These are phyloP conservation scores for Ectemnius continuus DNA, from an alignment of 2,888 invertebrate species.

Conservation along the genomic window DNA sequence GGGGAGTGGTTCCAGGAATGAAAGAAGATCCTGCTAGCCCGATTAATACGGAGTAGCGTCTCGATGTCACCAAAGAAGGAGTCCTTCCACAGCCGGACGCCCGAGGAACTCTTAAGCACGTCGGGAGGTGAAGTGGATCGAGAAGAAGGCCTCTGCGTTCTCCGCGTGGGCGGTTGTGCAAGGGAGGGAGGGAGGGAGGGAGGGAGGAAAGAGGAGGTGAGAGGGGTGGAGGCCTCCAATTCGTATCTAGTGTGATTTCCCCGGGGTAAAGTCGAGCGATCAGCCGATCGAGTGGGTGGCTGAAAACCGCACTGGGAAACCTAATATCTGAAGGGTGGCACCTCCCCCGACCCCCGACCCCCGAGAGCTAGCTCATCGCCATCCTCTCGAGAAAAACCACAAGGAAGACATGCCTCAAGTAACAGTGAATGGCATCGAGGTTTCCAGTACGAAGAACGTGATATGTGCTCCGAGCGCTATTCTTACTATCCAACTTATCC, in stretches of 20 bases:
- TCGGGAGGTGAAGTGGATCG: conserved; percentile 40
- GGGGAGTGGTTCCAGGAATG: conserved; percentile 48
- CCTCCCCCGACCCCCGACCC: conserved; percentile 39
- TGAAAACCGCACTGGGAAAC: conserved; percentile 77
- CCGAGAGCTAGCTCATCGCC: no score
- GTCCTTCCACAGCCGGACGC: no score
- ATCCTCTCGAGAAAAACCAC: no score
- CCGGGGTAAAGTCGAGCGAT: conserved; percentile 75
- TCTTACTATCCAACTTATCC: no score
- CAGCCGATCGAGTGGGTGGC: conserved; percentile 77
- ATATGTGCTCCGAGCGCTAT: no score
- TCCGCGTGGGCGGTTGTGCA: conserved; percentile 13
- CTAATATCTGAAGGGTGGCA: conserved; percentile 72
- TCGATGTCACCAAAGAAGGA: conserved; percentile 53
- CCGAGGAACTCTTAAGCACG: conserved; percentile 54
- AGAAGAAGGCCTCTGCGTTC: no score
- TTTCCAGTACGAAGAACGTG: no score
- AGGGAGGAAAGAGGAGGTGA: conserved; percentile 38
- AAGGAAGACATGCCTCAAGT: no score
- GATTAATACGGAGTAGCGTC: conserved; percentile 60
- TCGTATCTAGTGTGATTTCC: conserved; percentile 77
- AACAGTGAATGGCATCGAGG: no score
- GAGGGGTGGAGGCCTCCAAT: conserved; percentile 59
- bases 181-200: conserved; percentile 29
- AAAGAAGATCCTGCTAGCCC: conserved; percentile 57